Evolutionary conservation across 2,797 vertebrate genomes (phyloP).

Genomic region (Diceros bicornis): DNA sequence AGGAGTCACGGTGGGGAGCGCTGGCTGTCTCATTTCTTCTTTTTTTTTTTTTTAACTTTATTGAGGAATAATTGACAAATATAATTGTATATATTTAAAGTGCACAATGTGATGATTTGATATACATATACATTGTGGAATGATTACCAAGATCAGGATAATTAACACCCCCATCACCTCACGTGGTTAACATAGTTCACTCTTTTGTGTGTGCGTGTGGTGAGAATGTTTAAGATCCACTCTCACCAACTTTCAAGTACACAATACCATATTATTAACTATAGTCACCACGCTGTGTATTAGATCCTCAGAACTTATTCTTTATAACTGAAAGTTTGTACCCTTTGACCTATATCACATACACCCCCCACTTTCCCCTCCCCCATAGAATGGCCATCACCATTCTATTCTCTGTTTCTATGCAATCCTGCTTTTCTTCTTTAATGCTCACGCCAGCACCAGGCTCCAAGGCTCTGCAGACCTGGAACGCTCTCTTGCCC

Average conservation of each 20-base stretch:
- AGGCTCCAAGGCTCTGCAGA: background rate
- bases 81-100: background rate
- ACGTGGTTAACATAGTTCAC: background rate
- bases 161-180: background rate
- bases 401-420: background rate
- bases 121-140: background rate
- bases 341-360: background rate
- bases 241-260: background rate
- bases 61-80: background rate
- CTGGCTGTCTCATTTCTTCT: background rate
- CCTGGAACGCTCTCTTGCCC: background rate
- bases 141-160: background rate
- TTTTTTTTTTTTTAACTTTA: background rate
- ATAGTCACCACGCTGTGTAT: background rate
- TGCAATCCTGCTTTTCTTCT: background rate
- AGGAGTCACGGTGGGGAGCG: fast-evolving
- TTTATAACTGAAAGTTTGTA: background rate
- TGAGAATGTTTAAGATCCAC: background rate
- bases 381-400: background rate
- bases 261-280: background rate
- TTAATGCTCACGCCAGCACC: background rate
- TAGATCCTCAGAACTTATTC: background rate
- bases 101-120: background rate
- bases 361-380: background rate
- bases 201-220: background rate